A percentile compares a stretch with the other conserved stretches of the same genome.
Evolutionary conservation across 1,140 invertebrate genomes (phyloP).

Genomic region (Lepidotrigona ventralis): DNA sequence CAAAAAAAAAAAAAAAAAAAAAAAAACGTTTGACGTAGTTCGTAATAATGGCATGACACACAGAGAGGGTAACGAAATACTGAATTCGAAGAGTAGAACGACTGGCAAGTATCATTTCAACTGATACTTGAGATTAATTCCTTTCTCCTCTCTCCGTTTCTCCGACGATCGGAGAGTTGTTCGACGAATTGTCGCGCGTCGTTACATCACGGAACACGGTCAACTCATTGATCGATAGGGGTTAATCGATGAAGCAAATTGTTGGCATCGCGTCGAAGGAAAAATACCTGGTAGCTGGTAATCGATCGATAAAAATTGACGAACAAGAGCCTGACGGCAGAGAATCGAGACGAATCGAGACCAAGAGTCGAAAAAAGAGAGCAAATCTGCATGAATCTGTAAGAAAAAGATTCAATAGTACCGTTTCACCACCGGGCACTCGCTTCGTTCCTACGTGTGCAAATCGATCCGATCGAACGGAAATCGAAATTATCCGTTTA

Average conservation of each 20-base stretch:
- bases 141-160: constrained; percentile 12
- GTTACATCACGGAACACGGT: constrained; percentile 40
- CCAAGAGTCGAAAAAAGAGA: no score
- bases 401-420: not conserved
- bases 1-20: no score
- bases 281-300: constrained; percentile 42
- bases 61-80: not conserved
- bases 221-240: constrained; percentile 45
- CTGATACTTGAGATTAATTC: not conserved
- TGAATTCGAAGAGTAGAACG: not conserved
- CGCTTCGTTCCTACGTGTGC: not conserved
- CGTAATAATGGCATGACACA: no score
- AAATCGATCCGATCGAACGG: no score
- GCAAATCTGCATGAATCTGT: no score
- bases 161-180: not conserved
- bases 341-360: not conserved
- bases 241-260: constrained; percentile 45
- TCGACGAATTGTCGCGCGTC: constrained; percentile 19
- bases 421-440: not conserved
- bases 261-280: constrained; percentile 32
- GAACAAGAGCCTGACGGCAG: not conserved
- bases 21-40: not conserved
- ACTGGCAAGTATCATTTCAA: not conserved
- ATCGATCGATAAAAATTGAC: constrained; percentile 8
- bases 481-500: no score